Conservation (phyloP, 1,140 invertebrate species). For the Heliconius hewitsoni region DNA sequence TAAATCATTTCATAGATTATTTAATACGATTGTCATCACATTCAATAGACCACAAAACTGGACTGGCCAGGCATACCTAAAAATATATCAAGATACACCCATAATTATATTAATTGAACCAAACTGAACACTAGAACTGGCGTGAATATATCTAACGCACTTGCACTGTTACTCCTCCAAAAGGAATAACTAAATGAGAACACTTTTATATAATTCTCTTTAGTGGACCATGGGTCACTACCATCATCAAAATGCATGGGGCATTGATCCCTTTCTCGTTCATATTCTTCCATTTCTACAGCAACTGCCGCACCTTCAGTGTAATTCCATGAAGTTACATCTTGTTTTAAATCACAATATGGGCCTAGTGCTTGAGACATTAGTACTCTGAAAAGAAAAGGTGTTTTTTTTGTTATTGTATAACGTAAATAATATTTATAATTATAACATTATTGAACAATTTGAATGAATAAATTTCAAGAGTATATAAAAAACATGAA, state of each 20-base stretch:
- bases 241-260: conserved; percentile 98
- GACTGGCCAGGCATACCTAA: too few species aligned
- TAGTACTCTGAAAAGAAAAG: conserved; percentile 59
- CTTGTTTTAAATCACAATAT: conserved; percentile 94
- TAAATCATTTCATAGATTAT: too few species aligned
- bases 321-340: conserved; percentile 92
- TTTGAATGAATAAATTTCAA: too few species aligned
- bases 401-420: neutral
- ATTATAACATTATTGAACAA: too few species aligned
- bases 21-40: too few species aligned
- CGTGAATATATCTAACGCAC: conserved; percentile 35
- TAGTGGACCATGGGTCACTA: conserved; percentile 89
- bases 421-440: too few species aligned
- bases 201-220: conserved; percentile 87
- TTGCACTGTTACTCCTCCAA: conserved; percentile 57
- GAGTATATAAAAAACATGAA: too few species aligned
- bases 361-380: conserved; percentile 90
- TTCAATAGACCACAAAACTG: too few species aligned
- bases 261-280: conserved; percentile 95
- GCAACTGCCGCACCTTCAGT: conserved; percentile 95
- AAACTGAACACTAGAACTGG: conserved; percentile 30
- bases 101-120: conserved; percentile 17
- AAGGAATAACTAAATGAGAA: conserved; percentile 83
- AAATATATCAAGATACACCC: too few species aligned
- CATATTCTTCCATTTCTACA: conserved; percentile 94